Percentiles rank a stretch among this genome's conserved stretches.
Evolutionary conservation across 2,888 invertebrate genomes (phyloP).

Genomic region (Limnephilus auricula): DNA sequence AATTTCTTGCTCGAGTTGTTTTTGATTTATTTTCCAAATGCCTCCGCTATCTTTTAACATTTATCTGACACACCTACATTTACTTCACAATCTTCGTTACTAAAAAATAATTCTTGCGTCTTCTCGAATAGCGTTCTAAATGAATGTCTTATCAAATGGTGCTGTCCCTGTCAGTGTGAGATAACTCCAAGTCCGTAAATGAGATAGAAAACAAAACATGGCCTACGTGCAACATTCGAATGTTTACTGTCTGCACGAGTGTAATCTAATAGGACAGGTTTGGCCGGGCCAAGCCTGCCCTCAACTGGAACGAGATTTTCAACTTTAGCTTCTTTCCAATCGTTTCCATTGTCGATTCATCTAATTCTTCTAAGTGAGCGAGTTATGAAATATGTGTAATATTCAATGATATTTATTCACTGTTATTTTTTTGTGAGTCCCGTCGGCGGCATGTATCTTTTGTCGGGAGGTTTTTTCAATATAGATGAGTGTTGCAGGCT

Average conservation of each 20-base stretch:
- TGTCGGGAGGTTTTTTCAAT: too few species aligned
- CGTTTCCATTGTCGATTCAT: not conserved
- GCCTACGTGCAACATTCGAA: slow-evolving; percentile 37
- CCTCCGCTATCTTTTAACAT: not conserved
- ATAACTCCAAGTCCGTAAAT: slow-evolving; percentile 2
- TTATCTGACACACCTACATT: not conserved
- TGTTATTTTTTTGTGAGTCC: too few species aligned
- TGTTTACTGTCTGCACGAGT: slow-evolving; percentile 8
- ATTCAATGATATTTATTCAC: too few species aligned
- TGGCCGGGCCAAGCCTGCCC: not conserved
- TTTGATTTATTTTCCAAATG: not conserved
- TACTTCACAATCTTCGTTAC: not conserved
- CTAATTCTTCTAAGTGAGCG: not conserved
- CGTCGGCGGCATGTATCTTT: too few species aligned
- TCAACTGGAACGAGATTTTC: slow-evolving; percentile 14
- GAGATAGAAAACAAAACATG: slow-evolving; percentile 34
- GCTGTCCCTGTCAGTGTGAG: not conserved
- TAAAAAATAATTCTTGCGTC: not conserved
- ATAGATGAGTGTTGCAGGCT: too few species aligned
- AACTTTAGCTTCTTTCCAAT: slow-evolving; percentile 23
- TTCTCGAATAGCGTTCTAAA: slow-evolving; percentile 2
- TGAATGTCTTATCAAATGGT: not conserved
- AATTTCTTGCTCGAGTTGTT: not conserved
- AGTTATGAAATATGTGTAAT: not conserved
- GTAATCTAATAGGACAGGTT: slow-evolving; percentile 37